These are phyloP conservation scores for Mimachlamys varia DNA, from an alignment of 2,888 invertebrate genomes.

Conservation along the genomic window DNA sequence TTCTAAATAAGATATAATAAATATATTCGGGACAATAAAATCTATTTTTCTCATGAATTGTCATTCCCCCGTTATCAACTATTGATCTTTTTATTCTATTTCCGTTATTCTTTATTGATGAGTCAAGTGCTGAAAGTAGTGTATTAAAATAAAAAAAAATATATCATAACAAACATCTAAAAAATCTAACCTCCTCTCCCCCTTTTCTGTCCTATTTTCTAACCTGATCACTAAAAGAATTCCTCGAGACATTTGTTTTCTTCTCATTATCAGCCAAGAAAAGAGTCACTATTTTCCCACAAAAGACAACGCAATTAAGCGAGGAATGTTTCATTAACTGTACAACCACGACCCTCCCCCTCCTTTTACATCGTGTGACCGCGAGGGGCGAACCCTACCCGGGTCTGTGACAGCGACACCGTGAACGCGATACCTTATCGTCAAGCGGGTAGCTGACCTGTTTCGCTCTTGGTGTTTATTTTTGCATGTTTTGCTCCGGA, in stretches of 20 bases:
- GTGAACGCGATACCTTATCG: neutral
- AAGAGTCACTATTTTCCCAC: neutral
- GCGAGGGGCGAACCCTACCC: conserved; percentile 1
- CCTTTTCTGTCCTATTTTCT: neutral
- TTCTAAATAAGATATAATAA: no score
- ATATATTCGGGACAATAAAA: no score
- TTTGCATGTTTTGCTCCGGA: conserved; percentile 31
- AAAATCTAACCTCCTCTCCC: no score
- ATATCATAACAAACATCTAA: no score
- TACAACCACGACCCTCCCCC: neutral
- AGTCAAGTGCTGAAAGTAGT: no score
- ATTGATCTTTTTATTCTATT: no score
- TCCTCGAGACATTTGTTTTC: neutral
- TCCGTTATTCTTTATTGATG: no score
- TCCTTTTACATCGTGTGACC: neutral
- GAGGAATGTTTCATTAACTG: neutral
- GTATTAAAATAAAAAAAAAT: no score
- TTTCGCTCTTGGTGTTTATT: conserved; percentile 13
- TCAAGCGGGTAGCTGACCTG: neutral
- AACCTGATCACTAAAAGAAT: neutral
- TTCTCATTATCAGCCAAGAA: neutral
- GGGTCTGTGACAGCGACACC: neutral
- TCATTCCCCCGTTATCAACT: no score
- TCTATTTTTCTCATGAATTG: no score
- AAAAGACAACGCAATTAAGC: neutral